Percentiles rank a stretch among this genome's conserved stretches.
Evolutionary conservation across 2,888 invertebrate genomes (phyloP).

Genomic region (Torymus auratus): DNA sequence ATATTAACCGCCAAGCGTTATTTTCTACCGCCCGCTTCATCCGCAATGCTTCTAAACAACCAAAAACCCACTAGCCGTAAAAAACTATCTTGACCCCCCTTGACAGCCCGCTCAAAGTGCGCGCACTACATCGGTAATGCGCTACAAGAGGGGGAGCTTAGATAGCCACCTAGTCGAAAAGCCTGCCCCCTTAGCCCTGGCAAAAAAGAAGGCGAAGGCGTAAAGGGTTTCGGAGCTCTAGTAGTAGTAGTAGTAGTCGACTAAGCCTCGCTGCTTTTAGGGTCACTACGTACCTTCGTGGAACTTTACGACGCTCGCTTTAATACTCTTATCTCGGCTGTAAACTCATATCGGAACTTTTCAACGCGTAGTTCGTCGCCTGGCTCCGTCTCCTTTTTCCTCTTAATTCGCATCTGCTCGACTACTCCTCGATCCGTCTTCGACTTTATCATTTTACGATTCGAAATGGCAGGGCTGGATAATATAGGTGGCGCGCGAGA

Average conservation of each 20-base stretch:
- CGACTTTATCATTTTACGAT: slow-evolving; percentile 58
- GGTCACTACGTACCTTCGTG: slow-evolving; percentile 50
- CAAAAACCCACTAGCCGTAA: no score
- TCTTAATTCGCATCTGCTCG: slow-evolving; percentile 14
- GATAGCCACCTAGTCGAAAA: not conserved
- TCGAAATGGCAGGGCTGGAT: not conserved
- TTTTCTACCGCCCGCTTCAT: no score
- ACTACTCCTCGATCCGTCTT: slow-evolving; percentile 51
- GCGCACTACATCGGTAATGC: not conserved
- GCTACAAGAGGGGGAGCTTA: not conserved
- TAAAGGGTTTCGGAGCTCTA: not conserved
- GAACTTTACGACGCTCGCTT: slow-evolving; percentile 66
- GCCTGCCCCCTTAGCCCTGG: not conserved
- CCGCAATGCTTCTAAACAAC: no score
- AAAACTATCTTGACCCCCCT: no score
- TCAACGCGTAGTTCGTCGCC: slow-evolving; percentile 62
- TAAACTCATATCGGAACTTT: slow-evolving; percentile 68
- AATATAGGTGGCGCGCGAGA: not conserved
- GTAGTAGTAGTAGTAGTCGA: no score
- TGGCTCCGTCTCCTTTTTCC: slow-evolving; percentile 76
- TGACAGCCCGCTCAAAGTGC: no score
- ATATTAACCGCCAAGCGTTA: no score
- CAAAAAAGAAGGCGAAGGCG: slow-evolving; percentile 36
- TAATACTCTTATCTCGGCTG: slow-evolving; percentile 68
- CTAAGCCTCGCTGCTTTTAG: slow-evolving; percentile 54